Base-by-base conservation (phyloP, 2,797 vertebrate genomes). In the Xenopus petersii region DNA sequence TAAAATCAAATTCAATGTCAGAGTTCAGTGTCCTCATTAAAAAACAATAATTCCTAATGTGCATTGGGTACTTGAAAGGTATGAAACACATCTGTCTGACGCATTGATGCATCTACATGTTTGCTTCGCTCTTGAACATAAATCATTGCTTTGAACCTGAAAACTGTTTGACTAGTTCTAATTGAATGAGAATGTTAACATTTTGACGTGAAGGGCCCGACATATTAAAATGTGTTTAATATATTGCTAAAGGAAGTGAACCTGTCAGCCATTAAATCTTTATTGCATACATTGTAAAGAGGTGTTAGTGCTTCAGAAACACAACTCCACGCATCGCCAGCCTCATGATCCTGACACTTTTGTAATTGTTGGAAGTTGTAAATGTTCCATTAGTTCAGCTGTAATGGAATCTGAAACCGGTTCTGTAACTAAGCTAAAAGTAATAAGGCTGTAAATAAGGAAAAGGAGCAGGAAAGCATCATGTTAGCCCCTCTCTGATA, bases 141-240 rank as follows among this genome's bases (percentile, higher is more conserved):
- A 77, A 56, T 55, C 13, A 47, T 73, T 48, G 51, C 75, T 67
- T 10, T 64, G 55, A 68, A 48, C 51, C 71, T 70, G 62, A 74
- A 74, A 74, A 51, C 26, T 70, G 30, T 70, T 64, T 74, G 42
- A 69, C 66, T 78, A 55, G 26, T 65, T 69, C 65, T 78, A 73
- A 78, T 78, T 78, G 71, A 74, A 78, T 60, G 71, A 70, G 13
- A 70, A 61, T 64, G 71, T 78, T 78, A 78, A 64, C 76, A 78
- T 78, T 70, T 60, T 69, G 67, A 65, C 51, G 42, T 60, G 71
- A 65, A 46, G 70, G 62, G 71, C 67, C 46, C 16, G 15, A 59
- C 71, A 65, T 79, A 79, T 79, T 74, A 79, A 79, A 79, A 79
- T 79, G 70, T 70, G 67, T 74, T 79, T 79, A 79, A 79, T 79